These are phyloP conservation scores for Eustalomyia histrio DNA, from an alignment of 2,888 invertebrate species.

Conservation along the genomic window DNA sequence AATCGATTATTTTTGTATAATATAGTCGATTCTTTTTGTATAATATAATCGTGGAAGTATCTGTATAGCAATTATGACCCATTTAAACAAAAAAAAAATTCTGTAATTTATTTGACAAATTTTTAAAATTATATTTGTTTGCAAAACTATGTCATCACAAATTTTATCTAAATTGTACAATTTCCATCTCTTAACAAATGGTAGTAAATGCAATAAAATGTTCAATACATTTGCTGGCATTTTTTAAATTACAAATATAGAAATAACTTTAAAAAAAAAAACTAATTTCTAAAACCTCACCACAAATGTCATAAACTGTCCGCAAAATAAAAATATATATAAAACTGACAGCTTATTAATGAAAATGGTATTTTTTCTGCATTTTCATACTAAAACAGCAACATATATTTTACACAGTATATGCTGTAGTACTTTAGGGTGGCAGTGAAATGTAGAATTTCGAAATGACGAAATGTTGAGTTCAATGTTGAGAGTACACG, in stretches of 20 bases:
- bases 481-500: too few species aligned
- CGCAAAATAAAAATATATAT: conserved; percentile 38
- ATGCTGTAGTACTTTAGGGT: not conserved
- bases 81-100: too few species aligned
- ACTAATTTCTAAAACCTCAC: conserved; percentile 64
- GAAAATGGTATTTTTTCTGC: conserved; percentile 48
- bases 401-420: not conserved
- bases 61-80: too few species aligned
- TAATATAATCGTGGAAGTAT: too few species aligned
- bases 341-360: conserved; percentile 62
- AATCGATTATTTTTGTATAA: too few species aligned
- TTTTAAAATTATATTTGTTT: too few species aligned
- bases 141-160: not conserved
- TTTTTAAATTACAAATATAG: not conserved
- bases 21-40: too few species aligned
- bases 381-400: not conserved
- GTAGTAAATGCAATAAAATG: not conserved
- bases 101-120: too few species aligned
- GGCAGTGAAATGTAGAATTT: too few species aligned
- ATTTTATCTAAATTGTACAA: not conserved
- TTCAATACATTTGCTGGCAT: not conserved
- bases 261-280: conserved; percentile 37
- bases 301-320: conserved; percentile 63
- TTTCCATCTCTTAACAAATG: not conserved
- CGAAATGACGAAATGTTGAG: too few species aligned